A percentile compares a stretch with the other conserved stretches of the same genome.
Conservation (phyloP, 1,140 invertebrate species). For the Coptotermes formosanus region DNA sequence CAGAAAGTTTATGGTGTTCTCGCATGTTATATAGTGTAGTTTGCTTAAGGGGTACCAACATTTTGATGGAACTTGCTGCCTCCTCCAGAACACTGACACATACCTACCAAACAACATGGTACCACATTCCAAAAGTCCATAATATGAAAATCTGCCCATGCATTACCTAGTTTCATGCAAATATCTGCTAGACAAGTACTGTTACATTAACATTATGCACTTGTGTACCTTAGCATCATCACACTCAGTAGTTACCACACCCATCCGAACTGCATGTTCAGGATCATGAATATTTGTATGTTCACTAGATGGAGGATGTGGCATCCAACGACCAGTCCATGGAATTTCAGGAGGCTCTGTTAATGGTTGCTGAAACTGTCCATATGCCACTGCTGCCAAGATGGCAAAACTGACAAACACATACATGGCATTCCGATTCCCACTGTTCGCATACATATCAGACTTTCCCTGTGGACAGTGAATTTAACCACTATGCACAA, state of each 20-base stretch:
- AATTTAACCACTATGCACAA: no score
- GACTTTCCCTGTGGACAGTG: not conserved
- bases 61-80: no score
- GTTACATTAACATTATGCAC: no score
- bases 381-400: not conserved
- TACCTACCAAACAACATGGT: no score
- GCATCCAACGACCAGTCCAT: slow-evolving; percentile 22
- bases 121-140: no score
- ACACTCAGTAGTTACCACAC: not conserved
- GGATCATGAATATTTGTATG: not conserved
- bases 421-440: not conserved
- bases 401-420: not conserved
- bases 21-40: no score
- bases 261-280: slow-evolving; percentile 3
- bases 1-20: no score
- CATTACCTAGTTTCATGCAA: no score
- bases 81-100: no score
- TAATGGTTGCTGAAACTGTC: not conserved
- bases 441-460: not conserved
- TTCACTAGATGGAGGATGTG: not conserved
- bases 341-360: not conserved
- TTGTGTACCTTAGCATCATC: slow-evolving; percentile 24
- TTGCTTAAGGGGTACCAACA: no score
- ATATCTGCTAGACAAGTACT: no score
- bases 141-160: no score